Conservation (phyloP, 2,113 vertebrate species). For the Microcebus murinus region DNA sequence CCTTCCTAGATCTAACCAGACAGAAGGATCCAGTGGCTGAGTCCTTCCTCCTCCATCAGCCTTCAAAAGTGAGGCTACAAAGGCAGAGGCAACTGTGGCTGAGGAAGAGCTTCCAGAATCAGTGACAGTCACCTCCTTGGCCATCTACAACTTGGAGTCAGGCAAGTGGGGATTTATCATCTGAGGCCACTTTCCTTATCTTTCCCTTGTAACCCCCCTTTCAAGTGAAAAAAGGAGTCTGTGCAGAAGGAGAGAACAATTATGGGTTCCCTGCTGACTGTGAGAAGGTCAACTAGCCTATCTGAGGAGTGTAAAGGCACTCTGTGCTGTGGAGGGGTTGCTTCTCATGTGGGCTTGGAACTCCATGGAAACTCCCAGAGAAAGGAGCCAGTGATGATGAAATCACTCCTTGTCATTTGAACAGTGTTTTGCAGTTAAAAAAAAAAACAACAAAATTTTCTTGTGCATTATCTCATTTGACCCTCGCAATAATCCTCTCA, state of each 20-base stretch:
- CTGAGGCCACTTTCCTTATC: background rate
- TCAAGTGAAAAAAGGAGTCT: background rate
- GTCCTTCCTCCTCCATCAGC: background rate
- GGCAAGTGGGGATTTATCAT: background rate
- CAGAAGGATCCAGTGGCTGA: background rate
- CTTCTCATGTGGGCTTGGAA: background rate
- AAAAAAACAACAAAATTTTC: background rate
- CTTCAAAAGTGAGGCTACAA: background rate
- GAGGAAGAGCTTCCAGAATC: background rate
- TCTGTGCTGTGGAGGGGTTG: accelerated
- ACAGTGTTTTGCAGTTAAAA: background rate
- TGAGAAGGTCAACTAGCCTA: background rate
- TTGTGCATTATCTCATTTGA: background rate
- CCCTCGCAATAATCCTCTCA: background rate
- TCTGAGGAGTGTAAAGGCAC: accelerated
- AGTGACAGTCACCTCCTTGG: background rate
- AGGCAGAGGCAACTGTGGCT: background rate
- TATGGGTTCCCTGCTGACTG: background rate
- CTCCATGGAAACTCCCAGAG: background rate
- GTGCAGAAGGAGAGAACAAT: background rate
- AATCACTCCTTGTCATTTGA: background rate
- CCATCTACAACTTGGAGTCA: background rate
- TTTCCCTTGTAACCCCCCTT: background rate
- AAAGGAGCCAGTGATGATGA: background rate
- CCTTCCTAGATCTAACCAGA: slow-evolving; percentile 29